Conservation (phyloP, 2,888 invertebrate species). For the Acanthopleura granulata region DNA sequence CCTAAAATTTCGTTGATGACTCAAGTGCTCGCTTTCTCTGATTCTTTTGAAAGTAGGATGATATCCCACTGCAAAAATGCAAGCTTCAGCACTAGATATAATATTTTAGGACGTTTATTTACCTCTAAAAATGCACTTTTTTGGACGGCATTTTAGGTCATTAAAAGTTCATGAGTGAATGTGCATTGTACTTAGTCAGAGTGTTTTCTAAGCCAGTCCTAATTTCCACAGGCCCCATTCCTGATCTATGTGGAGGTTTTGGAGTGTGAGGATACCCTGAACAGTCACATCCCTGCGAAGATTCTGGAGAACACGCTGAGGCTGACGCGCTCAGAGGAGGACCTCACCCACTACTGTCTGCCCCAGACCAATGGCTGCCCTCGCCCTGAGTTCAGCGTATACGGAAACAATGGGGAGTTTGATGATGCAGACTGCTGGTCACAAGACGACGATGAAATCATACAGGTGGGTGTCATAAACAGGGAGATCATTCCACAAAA, state of each 20-base stretch:
- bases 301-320: conserved; percentile 76
- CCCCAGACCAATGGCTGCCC: conserved; percentile 46
- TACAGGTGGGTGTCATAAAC: conserved; percentile 73
- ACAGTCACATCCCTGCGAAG: conserved; percentile 90
- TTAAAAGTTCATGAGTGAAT: too few relatives aligned
- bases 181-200: too few relatives aligned
- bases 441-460: conserved; percentile 95
- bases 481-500: too few relatives aligned
- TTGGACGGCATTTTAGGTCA: too few relatives aligned
- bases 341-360: conserved; percentile 72
- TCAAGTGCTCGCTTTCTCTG: too few relatives aligned
- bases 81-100: too few relatives aligned
- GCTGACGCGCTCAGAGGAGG: conserved; percentile 95
- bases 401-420: conserved; percentile 54
- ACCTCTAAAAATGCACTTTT: too few relatives aligned
- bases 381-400: conserved; percentile 58
- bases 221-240: conserved; percentile 84
- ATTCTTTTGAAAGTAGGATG: too few relatives aligned
- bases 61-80: too few relatives aligned
- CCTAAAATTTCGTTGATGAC: too few relatives aligned
- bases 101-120: too few relatives aligned
- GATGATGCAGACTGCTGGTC: conserved; percentile 84
- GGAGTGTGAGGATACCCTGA: conserved; percentile 86
- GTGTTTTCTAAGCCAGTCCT: too few relatives aligned
- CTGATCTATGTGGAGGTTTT: conserved; percentile 98